Conservation (phyloP, 2,113 vertebrate species). For the Noturus placidus region DNA sequence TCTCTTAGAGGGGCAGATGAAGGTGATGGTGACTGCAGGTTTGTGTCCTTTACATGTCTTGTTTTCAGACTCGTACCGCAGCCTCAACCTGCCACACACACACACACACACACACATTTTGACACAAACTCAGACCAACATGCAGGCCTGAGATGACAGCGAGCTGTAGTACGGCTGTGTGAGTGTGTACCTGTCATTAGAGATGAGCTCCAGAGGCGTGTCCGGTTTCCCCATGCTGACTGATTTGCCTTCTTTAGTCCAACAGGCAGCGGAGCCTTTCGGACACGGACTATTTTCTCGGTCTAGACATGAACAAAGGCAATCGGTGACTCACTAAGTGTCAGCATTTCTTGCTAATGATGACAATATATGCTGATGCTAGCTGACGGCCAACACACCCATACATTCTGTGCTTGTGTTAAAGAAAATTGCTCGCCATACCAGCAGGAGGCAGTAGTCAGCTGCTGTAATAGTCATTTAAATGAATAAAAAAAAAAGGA, state of each 20-base stretch:
- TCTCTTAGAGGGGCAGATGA: slow-evolving; percentile 86
- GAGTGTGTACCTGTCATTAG: slow-evolving; percentile 78
- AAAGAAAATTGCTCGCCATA: neutral
- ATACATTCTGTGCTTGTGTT: neutral
- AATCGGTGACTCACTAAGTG: neutral
- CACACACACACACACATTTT: neutral
- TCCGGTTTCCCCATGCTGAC: slow-evolving; percentile 81
- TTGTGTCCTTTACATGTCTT: slow-evolving; percentile 78
- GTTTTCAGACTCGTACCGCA: slow-evolving; percentile 73
- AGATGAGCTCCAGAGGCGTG: slow-evolving; percentile 69
- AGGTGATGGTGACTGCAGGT: slow-evolving; percentile 86
- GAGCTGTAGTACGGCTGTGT: neutral
- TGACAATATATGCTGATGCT: neutral
- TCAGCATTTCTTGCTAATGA: neutral
- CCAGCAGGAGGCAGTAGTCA: neutral
- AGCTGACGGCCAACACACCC: neutral
- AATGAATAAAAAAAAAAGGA: no score
- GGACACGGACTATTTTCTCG: slow-evolving; percentile 70
- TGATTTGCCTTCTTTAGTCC: slow-evolving; percentile 63
- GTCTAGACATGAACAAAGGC: slow-evolving; percentile 46
- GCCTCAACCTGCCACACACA: slow-evolving; percentile 71
- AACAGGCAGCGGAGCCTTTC: slow-evolving; percentile 80
- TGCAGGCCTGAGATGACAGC: neutral
- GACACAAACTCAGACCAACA: neutral
- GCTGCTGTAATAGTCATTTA: neutral